Evolutionary conservation across 2,888 invertebrate genomes (phyloP).

Genomic region (Volucella bombylans): DNA sequence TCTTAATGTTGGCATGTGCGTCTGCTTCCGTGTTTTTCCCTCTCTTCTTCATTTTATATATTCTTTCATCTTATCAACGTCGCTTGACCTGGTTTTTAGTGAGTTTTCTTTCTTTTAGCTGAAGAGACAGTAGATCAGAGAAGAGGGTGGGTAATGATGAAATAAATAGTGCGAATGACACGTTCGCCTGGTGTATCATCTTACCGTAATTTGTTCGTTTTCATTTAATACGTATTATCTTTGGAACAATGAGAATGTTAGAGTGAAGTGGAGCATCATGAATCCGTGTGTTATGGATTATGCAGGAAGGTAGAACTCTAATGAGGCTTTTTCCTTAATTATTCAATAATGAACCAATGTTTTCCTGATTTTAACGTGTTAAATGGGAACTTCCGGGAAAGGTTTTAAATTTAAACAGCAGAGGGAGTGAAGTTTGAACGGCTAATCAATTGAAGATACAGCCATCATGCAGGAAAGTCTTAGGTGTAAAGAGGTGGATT

Average conservation of each 20-base stretch:
- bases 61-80: conserved; percentile 51
- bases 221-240: conserved; percentile 60
- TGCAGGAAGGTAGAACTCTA: no score
- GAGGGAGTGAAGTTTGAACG: no score
- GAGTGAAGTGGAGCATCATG: background rate
- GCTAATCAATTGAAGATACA: no score
- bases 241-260: conserved; percentile 28
- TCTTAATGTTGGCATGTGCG: conserved; percentile 67
- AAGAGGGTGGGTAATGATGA: background rate
- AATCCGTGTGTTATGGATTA: background rate
- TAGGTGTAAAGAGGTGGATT: no score
- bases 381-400: no score
- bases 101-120: conserved; percentile 19
- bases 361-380: no score
- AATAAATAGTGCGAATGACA: conserved; percentile 66
- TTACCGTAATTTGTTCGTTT: conserved; percentile 55
- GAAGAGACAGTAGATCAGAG: background rate
- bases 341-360: no score
- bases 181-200: conserved; percentile 54
- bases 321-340: no score
- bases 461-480: no score
- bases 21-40: conserved; percentile 59
- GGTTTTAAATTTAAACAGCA: no score
- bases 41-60: background rate
- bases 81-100: conserved; percentile 68